Conservation (phyloP, 2,113 vertebrate species). For the Stegostoma tigrinum region DNA sequence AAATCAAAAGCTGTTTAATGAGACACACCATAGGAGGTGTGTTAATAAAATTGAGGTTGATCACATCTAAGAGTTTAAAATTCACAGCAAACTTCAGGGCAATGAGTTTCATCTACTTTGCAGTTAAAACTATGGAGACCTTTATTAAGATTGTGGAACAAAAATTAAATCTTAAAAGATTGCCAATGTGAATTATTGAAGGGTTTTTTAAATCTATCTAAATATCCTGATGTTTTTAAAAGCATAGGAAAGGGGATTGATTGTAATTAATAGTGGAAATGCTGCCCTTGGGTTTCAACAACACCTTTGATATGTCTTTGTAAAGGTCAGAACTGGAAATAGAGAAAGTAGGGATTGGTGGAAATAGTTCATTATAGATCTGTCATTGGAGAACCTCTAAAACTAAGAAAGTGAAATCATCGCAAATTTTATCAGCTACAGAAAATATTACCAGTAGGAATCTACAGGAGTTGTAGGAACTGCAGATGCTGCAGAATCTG, state of each 20-base stretch:
- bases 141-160: background rate
- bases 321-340: background rate
- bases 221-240: background rate
- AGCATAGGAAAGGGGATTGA: background rate
- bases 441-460: background rate
- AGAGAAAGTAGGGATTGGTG: background rate
- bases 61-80: background rate
- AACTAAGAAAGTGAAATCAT: background rate
- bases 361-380: background rate
- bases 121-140: no score
- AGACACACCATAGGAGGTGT: background rate
- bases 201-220: background rate
- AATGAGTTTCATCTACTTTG: no score
- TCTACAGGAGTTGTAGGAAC: no score
- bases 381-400: background rate
- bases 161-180: background rate
- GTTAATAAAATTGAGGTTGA: background rate
- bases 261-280: background rate
- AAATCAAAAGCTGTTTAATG: background rate
- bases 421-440: background rate
- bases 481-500: no score
- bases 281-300: background rate
- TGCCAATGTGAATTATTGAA: background rate
- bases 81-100: background rate
- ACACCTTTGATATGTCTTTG: background rate